Evolutionary conservation across 2,113 vertebrate species (phyloP).

Genomic region (Ellobius talpinus): DNA sequence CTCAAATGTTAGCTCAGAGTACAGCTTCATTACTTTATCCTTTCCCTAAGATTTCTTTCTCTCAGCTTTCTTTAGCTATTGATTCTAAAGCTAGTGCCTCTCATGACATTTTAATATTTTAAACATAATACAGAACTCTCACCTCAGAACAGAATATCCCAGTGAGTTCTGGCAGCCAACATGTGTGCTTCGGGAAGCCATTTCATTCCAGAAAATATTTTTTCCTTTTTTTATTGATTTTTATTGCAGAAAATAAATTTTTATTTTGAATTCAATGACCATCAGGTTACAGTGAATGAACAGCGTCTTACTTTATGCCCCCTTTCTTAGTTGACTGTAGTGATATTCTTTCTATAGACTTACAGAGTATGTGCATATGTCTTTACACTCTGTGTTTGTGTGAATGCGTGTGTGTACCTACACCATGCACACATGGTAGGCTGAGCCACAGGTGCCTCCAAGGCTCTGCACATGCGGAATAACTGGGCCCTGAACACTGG

Average conservation of each 20-base stretch:
- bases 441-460: too few relatives aligned
- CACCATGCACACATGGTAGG: rapidly evolving
- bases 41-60: not conserved
- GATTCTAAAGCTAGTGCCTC: not conserved
- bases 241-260: not conserved
- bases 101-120: not conserved
- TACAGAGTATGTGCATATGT: rapidly evolving
- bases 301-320: not conserved
- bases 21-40: rapidly evolving
- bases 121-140: not conserved
- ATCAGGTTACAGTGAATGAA: not conserved
- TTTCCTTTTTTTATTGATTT: too few relatives aligned
- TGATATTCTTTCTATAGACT: not conserved
- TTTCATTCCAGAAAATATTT: not conserved
- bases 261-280: not conserved
- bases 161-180: not conserved
- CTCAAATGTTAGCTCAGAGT: not conserved
- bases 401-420: too few relatives aligned
- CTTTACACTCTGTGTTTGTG: rapidly evolving
- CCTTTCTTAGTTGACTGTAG: not conserved
- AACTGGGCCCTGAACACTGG: not conserved
- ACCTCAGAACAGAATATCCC: not conserved
- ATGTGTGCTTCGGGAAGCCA: rapidly evolving
- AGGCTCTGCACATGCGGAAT: rapidly evolving
- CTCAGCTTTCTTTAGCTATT: not conserved